Evolutionary conservation across 2,888 invertebrate genomes (phyloP).

Genomic region (Flabesymbios commensalis): DNA sequence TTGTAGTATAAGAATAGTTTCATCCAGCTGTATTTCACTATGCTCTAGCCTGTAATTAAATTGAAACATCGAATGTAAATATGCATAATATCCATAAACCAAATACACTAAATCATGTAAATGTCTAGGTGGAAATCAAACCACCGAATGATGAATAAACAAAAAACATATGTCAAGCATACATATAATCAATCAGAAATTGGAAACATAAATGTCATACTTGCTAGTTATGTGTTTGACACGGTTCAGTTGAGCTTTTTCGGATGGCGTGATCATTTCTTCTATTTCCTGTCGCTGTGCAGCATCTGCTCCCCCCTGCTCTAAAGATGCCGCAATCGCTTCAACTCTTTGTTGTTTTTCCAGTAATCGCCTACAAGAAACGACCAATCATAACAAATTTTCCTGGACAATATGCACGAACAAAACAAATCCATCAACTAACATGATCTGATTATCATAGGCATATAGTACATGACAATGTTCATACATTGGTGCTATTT

Average conservation of each 20-base stretch:
- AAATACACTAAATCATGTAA: too few species aligned
- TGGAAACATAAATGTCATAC: constrained; percentile 33
- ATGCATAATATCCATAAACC: too few species aligned
- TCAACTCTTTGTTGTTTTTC: constrained; percentile 86
- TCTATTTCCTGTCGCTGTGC: constrained; percentile 82
- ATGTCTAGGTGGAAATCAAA: too few species aligned
- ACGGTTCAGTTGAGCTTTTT: constrained; percentile 74
- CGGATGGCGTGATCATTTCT: constrained; percentile 85
- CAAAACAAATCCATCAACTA: neutral
- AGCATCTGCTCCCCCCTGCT: constrained; percentile 76
- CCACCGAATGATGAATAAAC: too few species aligned
- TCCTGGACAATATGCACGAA: neutral
- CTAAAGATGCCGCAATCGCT: constrained; percentile 76
- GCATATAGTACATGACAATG: too few species aligned
- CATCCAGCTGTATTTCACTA: constrained; percentile 80
- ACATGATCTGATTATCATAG: too few species aligned
- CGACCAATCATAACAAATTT: neutral
- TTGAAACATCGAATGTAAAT: too few species aligned
- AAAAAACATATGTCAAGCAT: too few species aligned
- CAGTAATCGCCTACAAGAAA: constrained; percentile 71
- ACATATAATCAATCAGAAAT: neutral
- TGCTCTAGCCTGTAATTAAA: constrained; percentile 67
- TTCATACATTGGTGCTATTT: too few species aligned
- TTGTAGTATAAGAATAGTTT: constrained; percentile 79
- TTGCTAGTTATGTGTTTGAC: constrained; percentile 78